Base-by-base conservation (phyloP, 2,888 invertebrate genomes). In the Plagodis dolabraria region DNA sequence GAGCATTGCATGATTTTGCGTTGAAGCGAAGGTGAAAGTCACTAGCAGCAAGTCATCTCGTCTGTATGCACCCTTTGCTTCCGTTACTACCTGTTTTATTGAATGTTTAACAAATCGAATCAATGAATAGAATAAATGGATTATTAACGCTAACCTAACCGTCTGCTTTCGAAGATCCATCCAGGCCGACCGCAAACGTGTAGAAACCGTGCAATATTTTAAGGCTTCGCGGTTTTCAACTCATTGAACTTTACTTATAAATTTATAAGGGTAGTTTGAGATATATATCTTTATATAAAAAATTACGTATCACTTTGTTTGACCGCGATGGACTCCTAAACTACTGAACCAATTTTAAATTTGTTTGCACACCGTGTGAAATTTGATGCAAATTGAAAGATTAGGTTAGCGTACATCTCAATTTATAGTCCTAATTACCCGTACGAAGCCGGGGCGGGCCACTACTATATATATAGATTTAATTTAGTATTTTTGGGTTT, bases 1-100 rank as follows among this genome's bases (percentile, higher is more conserved):
- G 71, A 76, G 68, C 72, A 68, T 75, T 75, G 74, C 71, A 75
- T 77, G 76, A 70, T 69, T 79, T 68, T 68, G 69, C 70, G 67
- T 61, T 66, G 79, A 80, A 81, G 80, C 67, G 79, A 80, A 81
- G 82, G 82, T 81, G 80, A 80, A 80, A 81, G 80, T 79, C 76
- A 78, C 71, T 68, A 65, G 68, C 70, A 69, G 70, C 73, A 65
- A 76, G 71, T 76, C 70, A 74, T 81, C 77, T 76, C 67, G 71
- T 77, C 76, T 74, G 76, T 72, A 79, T 79, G 72, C 80, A 76
- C 69, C 69, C 77, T 70, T 70, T 60, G 65, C 66, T 71, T 65
- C 67, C 60, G 66, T 69, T 68, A 67, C 66, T 71, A 71, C 70
- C 68, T 72, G 71, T 61, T 69, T 63, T 55, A 63, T 73, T 69